Evolutionary conservation across 2,113 vertebrate species (phyloP).

Genomic region (Ictidomys tridecemlineatus): DNA sequence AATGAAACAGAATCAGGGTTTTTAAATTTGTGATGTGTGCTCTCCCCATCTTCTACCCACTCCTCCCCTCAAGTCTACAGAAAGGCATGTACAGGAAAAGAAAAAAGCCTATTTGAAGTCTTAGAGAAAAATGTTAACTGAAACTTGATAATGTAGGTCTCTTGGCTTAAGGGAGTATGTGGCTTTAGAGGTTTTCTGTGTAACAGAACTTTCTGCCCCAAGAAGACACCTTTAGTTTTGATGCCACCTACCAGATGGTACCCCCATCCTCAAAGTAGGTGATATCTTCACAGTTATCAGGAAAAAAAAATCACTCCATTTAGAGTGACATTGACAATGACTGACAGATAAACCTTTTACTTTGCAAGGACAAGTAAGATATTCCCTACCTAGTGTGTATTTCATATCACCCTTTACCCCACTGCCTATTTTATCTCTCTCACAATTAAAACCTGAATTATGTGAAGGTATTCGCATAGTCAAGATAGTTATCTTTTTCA

Average conservation of each 20-base stretch:
- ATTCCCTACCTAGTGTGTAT: not conserved
- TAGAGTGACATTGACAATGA: not conserved
- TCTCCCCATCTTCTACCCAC: not conserved
- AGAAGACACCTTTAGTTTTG: not conserved
- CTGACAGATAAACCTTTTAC: not conserved
- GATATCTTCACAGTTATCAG: not conserved
- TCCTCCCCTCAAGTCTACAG: not conserved
- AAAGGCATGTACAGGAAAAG: not conserved
- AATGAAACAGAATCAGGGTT: constrained; percentile 84
- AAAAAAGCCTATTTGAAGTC: not conserved
- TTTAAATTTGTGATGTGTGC: constrained; percentile 40
- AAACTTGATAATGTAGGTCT: not conserved
- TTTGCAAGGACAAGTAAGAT: not conserved
- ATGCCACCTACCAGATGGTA: not conserved
- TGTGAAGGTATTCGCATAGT: not conserved
- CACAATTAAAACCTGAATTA: not conserved
- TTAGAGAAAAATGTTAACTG: not conserved
- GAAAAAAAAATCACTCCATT: not conserved
- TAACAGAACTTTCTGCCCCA: not conserved
- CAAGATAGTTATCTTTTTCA: not conserved
- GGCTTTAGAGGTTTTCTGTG: not conserved
- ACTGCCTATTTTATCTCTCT: not conserved
- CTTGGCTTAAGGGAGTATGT: not conserved
- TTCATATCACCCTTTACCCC: not conserved
- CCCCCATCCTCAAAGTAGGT: not conserved